Evolutionary conservation across 2,113 vertebrate species (phyloP).

Genomic region (Erythrocercus mccallii): DNA sequence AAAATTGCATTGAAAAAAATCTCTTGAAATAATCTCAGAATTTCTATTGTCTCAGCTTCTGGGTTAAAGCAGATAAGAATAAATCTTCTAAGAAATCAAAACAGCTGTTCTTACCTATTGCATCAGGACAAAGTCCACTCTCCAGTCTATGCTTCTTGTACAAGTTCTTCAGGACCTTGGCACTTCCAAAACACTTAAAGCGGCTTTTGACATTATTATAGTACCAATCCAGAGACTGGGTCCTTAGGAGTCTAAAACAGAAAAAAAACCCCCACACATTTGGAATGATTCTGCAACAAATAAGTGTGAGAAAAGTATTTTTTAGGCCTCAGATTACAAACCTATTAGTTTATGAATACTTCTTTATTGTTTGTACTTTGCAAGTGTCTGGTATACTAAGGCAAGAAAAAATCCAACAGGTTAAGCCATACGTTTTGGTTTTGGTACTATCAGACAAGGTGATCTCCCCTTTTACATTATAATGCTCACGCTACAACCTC

Average conservation of each 20-base stretch:
- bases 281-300: not conserved
- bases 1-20: not conserved
- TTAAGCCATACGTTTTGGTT: not conserved
- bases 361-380: not conserved
- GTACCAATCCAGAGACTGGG: slow-evolving; percentile 96
- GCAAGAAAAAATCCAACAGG: not conserved
- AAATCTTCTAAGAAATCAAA: not conserved
- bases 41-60: not conserved
- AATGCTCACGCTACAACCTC: not conserved
- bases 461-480: not conserved
- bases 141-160: slow-evolving; percentile 91
- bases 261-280: not conserved
- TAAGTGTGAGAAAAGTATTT: not conserved
- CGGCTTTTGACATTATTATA: slow-evolving; percentile 96
- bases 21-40: not conserved
- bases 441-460: not conserved
- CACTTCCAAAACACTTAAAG: slow-evolving; percentile 96
- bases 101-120: slow-evolving; percentile 74
- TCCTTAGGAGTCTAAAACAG: slow-evolving; percentile 81
- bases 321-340: not conserved
- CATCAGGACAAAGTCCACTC: slow-evolving; percentile 79
- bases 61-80: not conserved
- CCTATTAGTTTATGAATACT: not conserved
- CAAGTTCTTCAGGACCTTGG: slow-evolving; percentile 94
- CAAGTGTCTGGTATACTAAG: not conserved